Base-by-base conservation (phyloP, 2,888 invertebrate species). In the Lasius fuliginosus region DNA sequence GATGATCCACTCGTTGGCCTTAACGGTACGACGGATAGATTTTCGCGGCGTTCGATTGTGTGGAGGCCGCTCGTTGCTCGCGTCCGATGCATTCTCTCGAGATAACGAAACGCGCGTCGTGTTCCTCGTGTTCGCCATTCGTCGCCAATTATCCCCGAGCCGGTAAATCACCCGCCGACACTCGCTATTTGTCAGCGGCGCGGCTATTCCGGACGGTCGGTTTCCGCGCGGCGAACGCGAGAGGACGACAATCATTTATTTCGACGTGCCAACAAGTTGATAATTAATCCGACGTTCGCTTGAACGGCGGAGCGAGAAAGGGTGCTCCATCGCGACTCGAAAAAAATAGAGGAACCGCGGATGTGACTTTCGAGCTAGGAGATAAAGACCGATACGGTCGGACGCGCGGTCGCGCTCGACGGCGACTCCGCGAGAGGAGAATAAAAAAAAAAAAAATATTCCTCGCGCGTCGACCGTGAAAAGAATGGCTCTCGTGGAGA, bases 231-330 rank as follows among this genome's bases (percentile, higher is more conserved):
- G 23, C n/a, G 18, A 23, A n/a, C 53, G 64, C 56, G 49, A 46
- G 67, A 60, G 81, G 56, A 82, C 90, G 88, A 89, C 88, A 86
- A 89, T 89, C 90, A 90, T 85, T 89, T 89, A 90, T 90, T 86
- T 88, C 56, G 86, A 90, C 88, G 86, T 88, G 90, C 90, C 90
- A 90, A 89, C 88, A 86, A 64, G 53, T 85, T 84, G 82, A 90
- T 89, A 90, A 89, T 89, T 89, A 88, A 89, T 89, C 36, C 5
- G 36, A 36, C 86, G 88, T 69, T 11, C 65, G 82, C 53, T 64
- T 40, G 60, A 30, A 65, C n/a, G 68, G 64, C 74, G 30, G 62
- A 77, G 65, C 36, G 76, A 27, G 75, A 85, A 86, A 82, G 83
- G 67, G 82, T 86, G 18, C 58, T 46, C 82, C 42, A 40, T 77